phyloP scores from a whole-genome alignment of 1,140 invertebrate genomes.

The Camponotus vicinus region DNA sequence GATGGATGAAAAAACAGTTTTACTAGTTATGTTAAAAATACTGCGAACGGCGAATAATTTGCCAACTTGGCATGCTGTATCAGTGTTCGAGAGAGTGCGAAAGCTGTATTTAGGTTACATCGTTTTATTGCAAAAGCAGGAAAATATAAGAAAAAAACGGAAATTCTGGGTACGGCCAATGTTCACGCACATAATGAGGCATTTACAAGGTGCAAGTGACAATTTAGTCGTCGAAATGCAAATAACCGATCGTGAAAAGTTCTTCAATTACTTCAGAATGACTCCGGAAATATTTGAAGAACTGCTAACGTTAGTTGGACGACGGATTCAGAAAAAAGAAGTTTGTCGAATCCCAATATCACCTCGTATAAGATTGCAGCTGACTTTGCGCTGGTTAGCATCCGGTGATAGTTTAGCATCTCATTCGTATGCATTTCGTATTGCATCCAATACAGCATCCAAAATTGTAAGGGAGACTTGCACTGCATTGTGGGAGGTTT shows the following conservation, averaged over 20 bases:
- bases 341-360: not conserved
- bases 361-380: too few relatives aligned
- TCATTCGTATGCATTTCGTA: too few relatives aligned
- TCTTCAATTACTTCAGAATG: conserved; percentile 47
- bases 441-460: too few relatives aligned
- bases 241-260: conserved; percentile 34
- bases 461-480: too few relatives aligned
- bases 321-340: not conserved
- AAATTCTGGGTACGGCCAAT: conserved; percentile 3
- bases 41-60: conserved; percentile 23
- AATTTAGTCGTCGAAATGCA: conserved; percentile 37
- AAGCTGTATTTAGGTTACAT: not conserved
- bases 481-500: too few relatives aligned
- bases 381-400: too few relatives aligned
- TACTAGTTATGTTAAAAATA: conserved; percentile 24
- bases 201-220: conserved; percentile 34
- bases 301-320: conserved; percentile 29
- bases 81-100: conserved; percentile 1
- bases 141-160: not conserved
- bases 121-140: not conserved
- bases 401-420: too few relatives aligned
- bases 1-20: conserved; percentile 14
- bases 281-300: conserved; percentile 34
- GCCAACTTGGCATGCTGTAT: conserved; percentile 12
- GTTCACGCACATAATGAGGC: not conserved